Evolutionary conservation across 2,888 invertebrate species (phyloP), one percentile per base, ranked within the genome.

Genomic region (Gnatocerus cornutus): DNA sequence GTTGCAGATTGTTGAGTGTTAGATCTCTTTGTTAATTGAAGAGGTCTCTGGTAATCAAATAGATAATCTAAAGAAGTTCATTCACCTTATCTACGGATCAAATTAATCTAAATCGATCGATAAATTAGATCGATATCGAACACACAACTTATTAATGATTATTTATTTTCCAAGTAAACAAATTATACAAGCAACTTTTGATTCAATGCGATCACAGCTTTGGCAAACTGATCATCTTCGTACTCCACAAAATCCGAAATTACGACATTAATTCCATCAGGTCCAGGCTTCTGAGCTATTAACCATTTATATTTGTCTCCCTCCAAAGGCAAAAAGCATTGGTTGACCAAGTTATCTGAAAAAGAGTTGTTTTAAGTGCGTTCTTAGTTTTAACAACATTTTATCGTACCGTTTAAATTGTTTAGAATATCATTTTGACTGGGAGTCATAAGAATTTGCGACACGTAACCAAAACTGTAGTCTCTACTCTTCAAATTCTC

Each of bases 371-470:
- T 4, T 21, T 21, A 21, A 33, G 2, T 4, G 33, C 6, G 1
- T 2, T 33, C n/a, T 7, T 7, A 7, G 33, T n/a, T 4, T 58
- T 16, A 59, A 33, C 7, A 7, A 33, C 33, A 7, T n/a, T 2
- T 7, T n/a, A 80, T 71, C 66, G 72, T 77, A 84, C 84, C 78
- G 63, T 79, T 80, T 52, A 82, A 56, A 71, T 81, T 70, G 64
- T 72, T 76, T 16, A 79, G 45, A 41, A 93, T 90, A 77, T 91
- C 92, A 0, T 86, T 80, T 0, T 87, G 84, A 0, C 90, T 88
- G 0, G 92, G 95, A 0, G 96, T 96, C 10, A 96, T 83, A 9
- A 96, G 88, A 43, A 93, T 94, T 78, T 96, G 96, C n/a, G 92
- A 91, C 0, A 94, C 90, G 79, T 90, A 92, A 1, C 94, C 95